These are phyloP conservation scores for Dipodomys stephensi DNA, from an alignment of 2,113 vertebrate species.

Conservation along the genomic window DNA sequence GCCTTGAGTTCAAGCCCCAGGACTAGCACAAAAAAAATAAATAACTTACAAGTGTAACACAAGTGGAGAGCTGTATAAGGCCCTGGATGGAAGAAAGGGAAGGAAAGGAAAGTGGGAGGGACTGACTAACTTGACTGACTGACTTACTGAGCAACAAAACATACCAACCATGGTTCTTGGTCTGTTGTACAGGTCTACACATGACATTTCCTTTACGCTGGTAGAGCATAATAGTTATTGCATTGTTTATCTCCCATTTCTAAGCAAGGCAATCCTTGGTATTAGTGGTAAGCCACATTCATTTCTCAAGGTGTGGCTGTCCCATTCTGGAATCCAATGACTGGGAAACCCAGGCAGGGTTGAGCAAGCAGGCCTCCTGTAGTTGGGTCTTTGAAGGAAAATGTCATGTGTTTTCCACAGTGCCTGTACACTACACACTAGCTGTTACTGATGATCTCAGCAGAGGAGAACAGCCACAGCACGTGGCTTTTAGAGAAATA, in stretches of 20 bases:
- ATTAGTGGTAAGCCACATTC: not conserved
- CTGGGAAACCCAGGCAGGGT: not conserved
- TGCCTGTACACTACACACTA: not conserved
- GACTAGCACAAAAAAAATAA: too few species aligned
- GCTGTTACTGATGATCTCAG: not conserved
- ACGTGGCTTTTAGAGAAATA: not conserved
- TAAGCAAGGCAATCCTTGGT: not conserved
- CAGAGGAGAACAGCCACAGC: not conserved
- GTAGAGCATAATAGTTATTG: not conserved
- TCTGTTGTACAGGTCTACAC: not conserved
- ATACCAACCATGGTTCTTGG: not conserved
- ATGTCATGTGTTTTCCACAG: not conserved
- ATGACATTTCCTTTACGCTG: not conserved
- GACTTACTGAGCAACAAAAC: not conserved
- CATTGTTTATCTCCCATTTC: not conserved
- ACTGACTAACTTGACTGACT: not conserved
- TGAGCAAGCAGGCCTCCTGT: not conserved
- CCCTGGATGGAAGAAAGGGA: too few species aligned
- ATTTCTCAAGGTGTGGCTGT: not conserved
- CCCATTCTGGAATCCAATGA: not conserved
- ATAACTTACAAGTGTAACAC: too few species aligned
- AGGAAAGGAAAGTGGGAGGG: too few species aligned
- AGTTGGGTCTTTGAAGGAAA: not conserved
- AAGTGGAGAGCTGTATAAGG: not conserved
- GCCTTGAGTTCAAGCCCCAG: too few species aligned